A percentile compares a stretch with the other conserved stretches of the same genome.
These are phyloP conservation scores for Ferdinandea cuprea DNA, from an alignment of 2,888 invertebrate genomes.

Conservation along the genomic window DNA sequence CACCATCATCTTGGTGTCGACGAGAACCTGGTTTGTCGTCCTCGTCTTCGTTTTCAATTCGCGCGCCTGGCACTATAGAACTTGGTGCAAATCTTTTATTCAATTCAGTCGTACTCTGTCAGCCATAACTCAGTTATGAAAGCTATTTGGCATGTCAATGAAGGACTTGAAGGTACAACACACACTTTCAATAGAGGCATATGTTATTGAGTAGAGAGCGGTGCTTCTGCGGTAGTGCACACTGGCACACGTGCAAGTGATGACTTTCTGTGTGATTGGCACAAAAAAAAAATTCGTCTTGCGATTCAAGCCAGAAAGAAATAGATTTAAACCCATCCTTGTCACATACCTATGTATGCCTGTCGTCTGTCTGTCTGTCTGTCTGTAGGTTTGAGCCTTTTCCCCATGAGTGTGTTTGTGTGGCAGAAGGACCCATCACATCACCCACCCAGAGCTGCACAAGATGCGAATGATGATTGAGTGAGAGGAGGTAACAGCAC, in stretches of 20 bases:
- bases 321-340: constrained; percentile 28
- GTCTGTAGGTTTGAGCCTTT: constrained; percentile 37
- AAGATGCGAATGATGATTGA: constrained; percentile 61
- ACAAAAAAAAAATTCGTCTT: background rate
- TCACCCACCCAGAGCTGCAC: too few relatives aligned
- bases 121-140: constrained; percentile 60
- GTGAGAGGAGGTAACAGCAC: constrained; percentile 11
- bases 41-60: background rate
- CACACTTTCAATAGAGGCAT: constrained; percentile 10
- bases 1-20: constrained; percentile 12
- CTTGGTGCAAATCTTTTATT: constrained; percentile 34
- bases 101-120: constrained; percentile 51
- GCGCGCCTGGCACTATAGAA: background rate
- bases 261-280: constrained; percentile 7
- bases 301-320: background rate
- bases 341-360: constrained; percentile 37
- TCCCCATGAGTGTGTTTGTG: constrained; percentile 23
- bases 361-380: constrained; percentile 38
- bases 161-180: constrained; percentile 44
- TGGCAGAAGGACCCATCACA: constrained; percentile 3
- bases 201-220: constrained; percentile 8
- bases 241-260: constrained; percentile 43
- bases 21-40: background rate
- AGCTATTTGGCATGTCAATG: constrained; percentile 67
- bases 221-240: constrained; percentile 22